Evolutionary conservation across 1,140 invertebrate genomes (phyloP), one percentile per base, ranked within the genome.

Genomic region (Lepidostoma basale): DNA sequence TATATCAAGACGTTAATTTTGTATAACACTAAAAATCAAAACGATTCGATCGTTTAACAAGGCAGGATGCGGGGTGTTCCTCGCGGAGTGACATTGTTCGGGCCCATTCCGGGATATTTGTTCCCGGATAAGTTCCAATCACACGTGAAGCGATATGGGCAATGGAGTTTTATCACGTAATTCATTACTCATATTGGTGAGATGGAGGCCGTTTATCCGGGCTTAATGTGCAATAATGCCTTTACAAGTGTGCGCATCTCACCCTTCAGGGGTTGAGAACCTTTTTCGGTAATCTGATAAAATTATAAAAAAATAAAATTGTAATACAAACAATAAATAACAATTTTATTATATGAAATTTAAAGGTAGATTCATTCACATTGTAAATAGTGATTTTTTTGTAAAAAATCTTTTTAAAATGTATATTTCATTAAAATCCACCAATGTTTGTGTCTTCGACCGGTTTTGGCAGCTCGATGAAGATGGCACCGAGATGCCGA

Each of bases 151-250:
- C 12, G 45, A 18, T 47, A 22, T 18, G 18, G 16, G 16, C 45
- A 18, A 12, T 49, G 20, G 25, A 49, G 45, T 23, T 26, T 23
- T 49, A 49, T 49, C 45, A 49, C 45, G 45, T 49, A 49, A 49
- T 49, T 49, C 45, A 49, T 49, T 49, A 49, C 45, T 12, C 23
- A 23, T 49, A 49, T 49, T 49, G 45, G 45, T 23, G 45, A n/a
- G 45, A 36, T 26, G 45, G 45, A 49, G 25, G 45, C 8, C 45
- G n/a, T 49, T 12, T 49, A 23, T 49, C 45, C 22, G 18, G 6
- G 25, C 18, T 22, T 49, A 49, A 49, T 49, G 45, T 49, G 45
- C 45, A 49, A 49, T 49, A 49, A 49, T 23, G 45, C 45, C 45
- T 22, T 49, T 49, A 49, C 45, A 49, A 49, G 45, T 49, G 45